phyloP scores from a whole-genome alignment of 2,113 vertebrate species.

The Aphelocoma coerulescens region DNA sequence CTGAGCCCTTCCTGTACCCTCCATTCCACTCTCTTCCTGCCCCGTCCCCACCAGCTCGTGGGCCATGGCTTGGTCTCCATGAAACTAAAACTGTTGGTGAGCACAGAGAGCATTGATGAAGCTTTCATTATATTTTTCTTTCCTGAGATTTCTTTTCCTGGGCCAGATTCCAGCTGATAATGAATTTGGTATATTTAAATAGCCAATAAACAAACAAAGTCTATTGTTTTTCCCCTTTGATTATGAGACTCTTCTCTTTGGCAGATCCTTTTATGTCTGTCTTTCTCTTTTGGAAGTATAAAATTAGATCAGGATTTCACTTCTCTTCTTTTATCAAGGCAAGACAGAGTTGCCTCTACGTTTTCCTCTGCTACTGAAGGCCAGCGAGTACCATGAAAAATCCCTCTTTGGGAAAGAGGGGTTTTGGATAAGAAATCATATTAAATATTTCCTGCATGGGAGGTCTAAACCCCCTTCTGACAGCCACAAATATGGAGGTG shows the following conservation, averaged over 20 bases:
- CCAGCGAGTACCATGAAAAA: not conserved
- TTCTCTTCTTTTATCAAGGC: not conserved
- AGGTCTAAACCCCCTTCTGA: not conserved
- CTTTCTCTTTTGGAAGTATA: not conserved
- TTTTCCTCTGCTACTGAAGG: not conserved
- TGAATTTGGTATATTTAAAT: not conserved
- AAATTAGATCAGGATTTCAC: slow-evolving; percentile 2
- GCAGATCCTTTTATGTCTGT: not conserved
- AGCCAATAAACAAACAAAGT: not conserved
- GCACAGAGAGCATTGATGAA: not conserved
- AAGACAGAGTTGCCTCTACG: not conserved
- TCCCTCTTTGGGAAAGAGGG: not conserved
- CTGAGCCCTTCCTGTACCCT: not conserved
- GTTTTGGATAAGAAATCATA: not conserved
- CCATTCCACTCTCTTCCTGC: not conserved
- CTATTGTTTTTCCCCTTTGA: not conserved
- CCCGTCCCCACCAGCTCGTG: not conserved
- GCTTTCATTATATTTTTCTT: not conserved
- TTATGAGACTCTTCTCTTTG: not conserved
- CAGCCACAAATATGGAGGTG: not conserved
- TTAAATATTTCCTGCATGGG: not conserved
- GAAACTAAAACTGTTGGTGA: not conserved
- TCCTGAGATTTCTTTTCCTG: not conserved
- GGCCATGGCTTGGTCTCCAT: not conserved
- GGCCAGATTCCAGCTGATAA: not conserved